These are phyloP conservation scores for Rapana venosa DNA, from an alignment of 2,888 invertebrate species.

Conservation along the genomic window DNA sequence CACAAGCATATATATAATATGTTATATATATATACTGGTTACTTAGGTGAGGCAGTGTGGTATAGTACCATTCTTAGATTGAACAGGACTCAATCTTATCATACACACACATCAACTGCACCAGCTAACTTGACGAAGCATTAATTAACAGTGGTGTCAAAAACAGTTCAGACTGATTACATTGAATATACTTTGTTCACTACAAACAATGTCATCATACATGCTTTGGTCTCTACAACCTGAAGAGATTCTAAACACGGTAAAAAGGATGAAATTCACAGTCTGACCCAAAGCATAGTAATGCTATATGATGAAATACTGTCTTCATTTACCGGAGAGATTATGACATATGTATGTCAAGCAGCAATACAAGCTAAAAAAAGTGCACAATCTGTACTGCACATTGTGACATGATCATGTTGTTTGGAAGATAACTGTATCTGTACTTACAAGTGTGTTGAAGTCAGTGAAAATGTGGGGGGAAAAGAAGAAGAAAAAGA, in stretches of 20 bases:
- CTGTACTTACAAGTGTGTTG: background rate
- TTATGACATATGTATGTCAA: background rate
- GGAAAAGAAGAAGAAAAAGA: background rate
- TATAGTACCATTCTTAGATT: constrained; percentile 39
- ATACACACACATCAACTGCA: constrained; percentile 25
- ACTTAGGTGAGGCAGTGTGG: constrained; percentile 36
- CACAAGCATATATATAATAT: background rate
- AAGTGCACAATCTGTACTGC: background rate
- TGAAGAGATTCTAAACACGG: too few relatives aligned
- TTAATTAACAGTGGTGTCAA: background rate
- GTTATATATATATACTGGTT: background rate
- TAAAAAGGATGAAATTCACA: background rate
- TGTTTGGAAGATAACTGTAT: background rate
- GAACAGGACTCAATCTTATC: constrained; percentile 26
- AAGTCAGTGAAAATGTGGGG: background rate
- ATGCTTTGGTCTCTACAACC: background rate
- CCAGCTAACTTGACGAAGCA: constrained; percentile 16
- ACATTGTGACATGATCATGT: background rate
- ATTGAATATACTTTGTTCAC: background rate
- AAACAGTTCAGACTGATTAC: background rate
- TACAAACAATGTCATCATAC: background rate
- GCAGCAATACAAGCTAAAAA: background rate
- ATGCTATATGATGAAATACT: background rate
- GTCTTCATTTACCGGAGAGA: background rate
- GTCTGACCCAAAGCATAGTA: background rate